Conservation (phyloP, 2,113 vertebrate species). For the Pollimyrus isidori region DNA sequence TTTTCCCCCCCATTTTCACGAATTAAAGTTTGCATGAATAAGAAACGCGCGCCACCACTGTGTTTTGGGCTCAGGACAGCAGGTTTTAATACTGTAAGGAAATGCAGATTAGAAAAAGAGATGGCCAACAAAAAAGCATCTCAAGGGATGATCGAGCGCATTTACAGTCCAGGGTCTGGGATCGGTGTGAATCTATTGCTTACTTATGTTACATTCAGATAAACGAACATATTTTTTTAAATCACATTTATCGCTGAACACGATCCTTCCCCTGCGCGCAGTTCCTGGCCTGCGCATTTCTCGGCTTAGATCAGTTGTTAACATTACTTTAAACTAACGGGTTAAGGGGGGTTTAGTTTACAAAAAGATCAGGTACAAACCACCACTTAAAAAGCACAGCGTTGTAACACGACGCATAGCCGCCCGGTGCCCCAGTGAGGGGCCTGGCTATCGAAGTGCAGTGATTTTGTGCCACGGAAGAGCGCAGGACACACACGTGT, state of each 20-base stretch:
- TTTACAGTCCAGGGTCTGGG: background rate
- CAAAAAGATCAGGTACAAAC: background rate
- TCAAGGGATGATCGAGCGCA: background rate
- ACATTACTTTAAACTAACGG: background rate
- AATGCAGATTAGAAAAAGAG: background rate
- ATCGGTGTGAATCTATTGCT: background rate
- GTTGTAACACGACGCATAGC: no score
- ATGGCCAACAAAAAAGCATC: background rate
- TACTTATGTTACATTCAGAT: background rate
- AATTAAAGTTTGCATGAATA: background rate
- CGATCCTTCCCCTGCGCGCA: background rate
- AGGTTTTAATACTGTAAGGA: background rate
- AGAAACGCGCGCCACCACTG: background rate
- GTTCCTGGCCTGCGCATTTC: background rate
- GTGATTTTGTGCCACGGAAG: background rate
- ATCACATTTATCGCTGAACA: background rate
- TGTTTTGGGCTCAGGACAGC: background rate
- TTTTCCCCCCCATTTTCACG: background rate
- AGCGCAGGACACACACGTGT: background rate
- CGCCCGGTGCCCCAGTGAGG: no score
- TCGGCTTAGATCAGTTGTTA: background rate
- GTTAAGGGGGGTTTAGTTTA: background rate
- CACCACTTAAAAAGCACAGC: background rate
- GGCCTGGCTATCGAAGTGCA: background rate
- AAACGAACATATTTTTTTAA: background rate